Percentiles rank a stretch among this genome's conserved stretches.
Conservation (phyloP, 2,888 invertebrate genomes). For the Hylaea fasciaria region DNA sequence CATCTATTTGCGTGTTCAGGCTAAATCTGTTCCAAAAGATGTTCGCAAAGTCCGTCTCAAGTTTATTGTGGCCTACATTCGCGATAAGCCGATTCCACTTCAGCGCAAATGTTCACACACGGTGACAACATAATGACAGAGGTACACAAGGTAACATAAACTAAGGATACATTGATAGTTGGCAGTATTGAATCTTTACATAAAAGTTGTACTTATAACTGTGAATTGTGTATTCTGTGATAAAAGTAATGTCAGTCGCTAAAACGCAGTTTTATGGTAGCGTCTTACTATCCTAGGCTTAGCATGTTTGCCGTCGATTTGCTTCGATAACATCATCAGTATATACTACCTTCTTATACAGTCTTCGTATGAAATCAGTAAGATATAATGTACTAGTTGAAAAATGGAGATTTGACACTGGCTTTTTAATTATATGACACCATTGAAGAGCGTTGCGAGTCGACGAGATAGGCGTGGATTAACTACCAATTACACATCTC, state of each 20-base stretch:
- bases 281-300: no score
- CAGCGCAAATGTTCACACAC: conserved; percentile 35
- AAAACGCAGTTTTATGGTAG: no score
- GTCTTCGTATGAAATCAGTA: no score
- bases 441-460: conserved; percentile 28
- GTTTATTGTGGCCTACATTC: conserved; percentile 35
- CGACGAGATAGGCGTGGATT: conserved; percentile 67
- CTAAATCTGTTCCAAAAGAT: not conserved
- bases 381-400: no score
- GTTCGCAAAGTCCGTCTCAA: conserved; percentile 7
- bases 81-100: conserved; percentile 40
- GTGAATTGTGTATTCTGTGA: no score
- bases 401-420: conserved; percentile 3
- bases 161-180: conserved; percentile 7
- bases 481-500: conserved; percentile 75
- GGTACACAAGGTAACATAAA: conserved; percentile 24
- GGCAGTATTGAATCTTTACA: conserved; percentile 12
- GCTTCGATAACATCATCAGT: no score
- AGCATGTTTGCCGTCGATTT: no score
- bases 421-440: not conserved
- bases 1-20: no score
- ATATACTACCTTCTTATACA: no score
- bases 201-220: no score
- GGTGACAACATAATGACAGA: conserved; percentile 34
- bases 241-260: no score